Evolutionary conservation across 2,797 vertebrate species (phyloP).

Genomic region (Oceanodroma leucorhoa): DNA sequence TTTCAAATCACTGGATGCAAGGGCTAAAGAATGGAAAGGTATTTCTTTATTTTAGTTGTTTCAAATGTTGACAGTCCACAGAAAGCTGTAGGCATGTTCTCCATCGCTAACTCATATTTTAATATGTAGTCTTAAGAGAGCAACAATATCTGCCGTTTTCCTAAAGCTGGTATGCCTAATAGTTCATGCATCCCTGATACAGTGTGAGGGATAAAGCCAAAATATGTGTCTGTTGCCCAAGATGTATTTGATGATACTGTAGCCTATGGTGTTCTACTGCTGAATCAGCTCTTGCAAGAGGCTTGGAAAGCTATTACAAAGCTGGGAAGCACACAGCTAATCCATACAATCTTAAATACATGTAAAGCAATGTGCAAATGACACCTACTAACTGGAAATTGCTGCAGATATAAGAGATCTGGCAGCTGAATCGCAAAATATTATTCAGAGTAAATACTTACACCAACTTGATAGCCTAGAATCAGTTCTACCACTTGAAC

Average conservation of each 20-base stretch:
- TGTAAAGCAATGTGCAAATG: slow-evolving; percentile 34
- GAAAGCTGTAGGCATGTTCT: background rate
- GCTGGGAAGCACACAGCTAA: slow-evolving; percentile 10
- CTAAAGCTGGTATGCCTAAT: background rate
- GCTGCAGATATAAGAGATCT: slow-evolving; percentile 7
- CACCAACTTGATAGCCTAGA: background rate
- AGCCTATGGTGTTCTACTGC: background rate
- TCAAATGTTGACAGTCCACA: background rate
- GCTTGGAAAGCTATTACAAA: slow-evolving; percentile 22
- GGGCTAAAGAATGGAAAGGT: background rate
- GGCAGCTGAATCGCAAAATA: slow-evolving; percentile 31
- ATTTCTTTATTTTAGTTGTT: background rate
- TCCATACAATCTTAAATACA: slow-evolving; percentile 4
- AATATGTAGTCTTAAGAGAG: background rate
- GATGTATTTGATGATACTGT: background rate
- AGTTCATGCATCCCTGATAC: background rate
- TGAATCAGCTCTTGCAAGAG: slow-evolving; percentile 18
- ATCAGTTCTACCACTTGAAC: background rate
- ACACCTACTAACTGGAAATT: slow-evolving; percentile 24
- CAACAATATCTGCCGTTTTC: background rate
- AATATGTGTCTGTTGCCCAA: background rate
- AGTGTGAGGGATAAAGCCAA: background rate
- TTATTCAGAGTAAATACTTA: slow-evolving; percentile 20
- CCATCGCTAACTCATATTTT: background rate
- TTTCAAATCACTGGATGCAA: background rate